Evolutionary conservation across 2,888 invertebrate species (phyloP), one percentile per base, ranked within the genome.

Genomic region (Calameuta idolon): DNA sequence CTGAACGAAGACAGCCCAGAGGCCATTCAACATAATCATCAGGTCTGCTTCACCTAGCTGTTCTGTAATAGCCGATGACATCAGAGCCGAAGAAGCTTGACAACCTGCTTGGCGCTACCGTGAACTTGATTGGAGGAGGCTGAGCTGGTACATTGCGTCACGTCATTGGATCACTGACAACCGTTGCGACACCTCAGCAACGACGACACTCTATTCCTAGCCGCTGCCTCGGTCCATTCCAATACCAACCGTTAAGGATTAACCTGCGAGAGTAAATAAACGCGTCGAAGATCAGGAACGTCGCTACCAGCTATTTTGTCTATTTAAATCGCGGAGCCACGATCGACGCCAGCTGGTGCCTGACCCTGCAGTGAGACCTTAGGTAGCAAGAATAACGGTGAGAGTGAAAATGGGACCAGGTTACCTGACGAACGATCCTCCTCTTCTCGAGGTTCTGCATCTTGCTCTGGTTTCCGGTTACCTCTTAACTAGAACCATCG

Each of bases 41-140:
- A 9, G 55, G 9, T 9, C 55, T 23, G 55, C 55, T 23, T 55
- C 55, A 23, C 55, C 23, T 55, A 55, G 55, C 55, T 55, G 23
- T 55, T 55, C 55, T 79, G 75, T 77, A 85, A 83, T 81, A 79
- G 81, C 78, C 78, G 80, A 77, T 86, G 86, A 85, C 84, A 85
- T 86, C 84, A 85, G 73, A n/a, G 69, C 35, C 73, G 75, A 78
- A 76, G 73, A 55, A 5, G 76, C 74, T 74, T 55, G 74, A 71
- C 77, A 79, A 79, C 79, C 79, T 80, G 76, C 79, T 81, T 76
- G 76, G 76, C 76, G 73, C 77, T 79, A 71, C 82, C 82, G 74
- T 86, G 86, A 86, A 85, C 85, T 86, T 86, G 83, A 83, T 82
- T 80, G 78, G 81, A 75, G 68, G 75, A 81, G 34, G 12, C 71